These are phyloP conservation scores for Pterocles gutturalis DNA, from an alignment of 2,113 vertebrate species.

Conservation along the genomic window DNA sequence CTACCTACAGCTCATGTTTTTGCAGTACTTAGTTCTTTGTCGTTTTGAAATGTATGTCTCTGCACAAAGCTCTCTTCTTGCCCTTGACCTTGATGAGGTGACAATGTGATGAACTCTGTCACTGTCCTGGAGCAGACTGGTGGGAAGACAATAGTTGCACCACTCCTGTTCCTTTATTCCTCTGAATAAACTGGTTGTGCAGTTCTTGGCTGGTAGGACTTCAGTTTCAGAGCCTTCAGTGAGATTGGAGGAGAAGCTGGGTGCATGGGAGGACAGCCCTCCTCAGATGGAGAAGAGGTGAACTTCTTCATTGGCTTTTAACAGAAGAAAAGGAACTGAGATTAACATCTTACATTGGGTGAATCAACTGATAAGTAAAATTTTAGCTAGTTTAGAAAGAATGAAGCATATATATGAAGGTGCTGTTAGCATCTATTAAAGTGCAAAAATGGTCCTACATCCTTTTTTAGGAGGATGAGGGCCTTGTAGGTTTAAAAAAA, in stretches of 20 bases:
- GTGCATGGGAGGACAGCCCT: not conserved
- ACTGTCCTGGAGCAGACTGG: not conserved
- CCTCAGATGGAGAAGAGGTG: not conserved
- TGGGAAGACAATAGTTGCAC: not conserved
- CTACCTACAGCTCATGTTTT: not conserved
- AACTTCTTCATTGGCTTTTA: not conserved
- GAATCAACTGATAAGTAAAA: not conserved
- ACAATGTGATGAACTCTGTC: rapidly evolving
- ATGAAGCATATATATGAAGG: not conserved
- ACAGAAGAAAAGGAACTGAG: not conserved
- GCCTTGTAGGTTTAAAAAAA: not conserved
- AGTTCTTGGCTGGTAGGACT: not conserved
- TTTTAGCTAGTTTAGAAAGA: not conserved
- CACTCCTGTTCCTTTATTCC: rapidly evolving
- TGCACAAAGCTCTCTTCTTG: not conserved
- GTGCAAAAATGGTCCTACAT: not conserved
- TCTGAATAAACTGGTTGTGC: not conserved
- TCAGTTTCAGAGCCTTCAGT: not conserved
- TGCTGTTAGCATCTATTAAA: not conserved
- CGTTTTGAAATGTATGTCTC: not conserved
- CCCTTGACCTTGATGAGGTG: not conserved
- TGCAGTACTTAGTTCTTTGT: not conserved
- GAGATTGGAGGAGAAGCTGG: not conserved
- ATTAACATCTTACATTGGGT: rapidly evolving
- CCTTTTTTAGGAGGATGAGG: not conserved